phyloP scores from a whole-genome alignment of 2,888 invertebrate genomes.

The Apotomis turbidana region DNA sequence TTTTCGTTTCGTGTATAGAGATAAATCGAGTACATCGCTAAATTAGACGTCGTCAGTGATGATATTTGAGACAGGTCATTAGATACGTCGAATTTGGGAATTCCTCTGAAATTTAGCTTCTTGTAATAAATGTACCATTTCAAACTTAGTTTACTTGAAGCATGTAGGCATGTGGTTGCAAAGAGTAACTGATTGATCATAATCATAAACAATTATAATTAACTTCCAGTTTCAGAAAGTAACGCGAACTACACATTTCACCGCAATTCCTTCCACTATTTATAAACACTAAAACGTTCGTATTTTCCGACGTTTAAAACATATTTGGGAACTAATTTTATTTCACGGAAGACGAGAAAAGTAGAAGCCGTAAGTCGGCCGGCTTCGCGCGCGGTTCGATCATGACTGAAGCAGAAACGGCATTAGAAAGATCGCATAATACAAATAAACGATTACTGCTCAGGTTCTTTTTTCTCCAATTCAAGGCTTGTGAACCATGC shows the following conservation, averaged over 20 bases:
- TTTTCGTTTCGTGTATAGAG: no score
- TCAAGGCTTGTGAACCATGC: conserved; percentile 44
- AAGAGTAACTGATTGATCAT: neutral
- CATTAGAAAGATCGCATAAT: conserved; percentile 68
- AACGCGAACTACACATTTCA: neutral
- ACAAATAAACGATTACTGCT: conserved; percentile 65
- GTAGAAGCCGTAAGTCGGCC: conserved; percentile 53
- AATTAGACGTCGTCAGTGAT: no score
- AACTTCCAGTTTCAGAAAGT: conserved; percentile 8
- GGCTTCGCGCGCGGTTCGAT: conserved; percentile 57
- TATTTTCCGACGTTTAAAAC: neutral
- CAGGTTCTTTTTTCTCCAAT: conserved; percentile 46
- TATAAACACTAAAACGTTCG: neutral
- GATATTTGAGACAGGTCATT: no score
- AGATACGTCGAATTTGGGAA: no score
- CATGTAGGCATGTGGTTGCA: neutral
- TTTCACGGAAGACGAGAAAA: conserved; percentile 12
- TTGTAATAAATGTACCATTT: neutral
- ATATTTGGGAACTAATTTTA: conserved; percentile 16
- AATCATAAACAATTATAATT: neutral
- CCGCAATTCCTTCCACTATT: conserved; percentile 6
- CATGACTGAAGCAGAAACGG: conserved; percentile 61
- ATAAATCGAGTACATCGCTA: no score
- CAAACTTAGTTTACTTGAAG: neutral
- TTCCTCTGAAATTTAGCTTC: no score